These are phyloP conservation scores for Hyla sarda DNA, from an alignment of 2,113 vertebrate species.

Conservation along the genomic window DNA sequence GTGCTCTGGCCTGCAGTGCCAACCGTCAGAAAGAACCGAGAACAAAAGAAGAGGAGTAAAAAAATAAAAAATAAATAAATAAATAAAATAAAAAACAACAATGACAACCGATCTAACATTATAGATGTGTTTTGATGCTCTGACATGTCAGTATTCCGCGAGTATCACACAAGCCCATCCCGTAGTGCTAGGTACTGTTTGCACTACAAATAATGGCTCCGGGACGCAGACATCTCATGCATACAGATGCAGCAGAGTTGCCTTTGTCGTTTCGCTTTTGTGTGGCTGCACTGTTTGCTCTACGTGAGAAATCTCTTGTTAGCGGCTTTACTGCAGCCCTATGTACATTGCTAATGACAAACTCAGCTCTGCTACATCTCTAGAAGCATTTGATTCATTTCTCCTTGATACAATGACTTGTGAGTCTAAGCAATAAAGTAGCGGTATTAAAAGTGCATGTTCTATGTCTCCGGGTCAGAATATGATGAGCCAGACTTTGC, in stretches of 20 bases:
- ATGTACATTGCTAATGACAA: neutral
- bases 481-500: neutral
- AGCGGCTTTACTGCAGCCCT: too few species aligned
- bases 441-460: neutral
- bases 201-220: neutral
- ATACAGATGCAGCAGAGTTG: neutral
- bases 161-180: neutral
- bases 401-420: neutral
- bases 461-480: constrained; percentile 14
- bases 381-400: too few species aligned
- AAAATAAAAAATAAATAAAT: neutral
- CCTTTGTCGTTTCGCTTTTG: neutral
- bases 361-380: neutral
- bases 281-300: neutral
- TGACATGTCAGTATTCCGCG: neutral
- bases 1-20: neutral
- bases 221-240: neutral
- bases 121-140: too few species aligned
- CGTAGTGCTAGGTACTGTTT: neutral
- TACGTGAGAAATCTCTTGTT: neutral
- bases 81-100: neutral
- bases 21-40: too few species aligned
- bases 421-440: neutral
- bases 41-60: too few species aligned
- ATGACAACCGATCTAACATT: too few species aligned